A percentile compares a stretch with the other conserved stretches of the same genome.
Evolutionary conservation across 2,888 invertebrate species (phyloP).

Genomic region (Hirtodrosophila cameraria): DNA sequence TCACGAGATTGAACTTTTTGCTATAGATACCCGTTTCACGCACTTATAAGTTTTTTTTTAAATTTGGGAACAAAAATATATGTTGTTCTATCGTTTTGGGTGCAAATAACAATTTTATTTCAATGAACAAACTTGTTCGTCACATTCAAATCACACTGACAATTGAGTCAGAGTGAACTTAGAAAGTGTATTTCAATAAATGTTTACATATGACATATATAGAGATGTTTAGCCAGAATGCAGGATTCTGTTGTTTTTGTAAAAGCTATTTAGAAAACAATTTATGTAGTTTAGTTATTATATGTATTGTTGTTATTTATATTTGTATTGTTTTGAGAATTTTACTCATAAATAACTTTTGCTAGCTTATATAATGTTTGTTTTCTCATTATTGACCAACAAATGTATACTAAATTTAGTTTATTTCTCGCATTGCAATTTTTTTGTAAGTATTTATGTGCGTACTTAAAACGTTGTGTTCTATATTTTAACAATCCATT

Average conservation of each 20-base stretch:
- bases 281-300: slow-evolving; percentile 6
- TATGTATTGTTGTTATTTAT: neutral
- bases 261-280: slow-evolving; percentile 17
- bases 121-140: slow-evolving; percentile 16
- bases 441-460: slow-evolving; percentile 1
- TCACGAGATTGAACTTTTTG: too few species aligned
- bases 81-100: slow-evolving; percentile 32
- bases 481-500: slow-evolving; percentile 25
- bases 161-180: neutral
- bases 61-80: too few species aligned
- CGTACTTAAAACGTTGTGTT: slow-evolving; percentile 36
- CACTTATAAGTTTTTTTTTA: too few species aligned
- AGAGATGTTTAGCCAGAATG: neutral
- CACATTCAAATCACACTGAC: neutral
- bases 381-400: too few species aligned
- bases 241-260: neutral
- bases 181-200: neutral
- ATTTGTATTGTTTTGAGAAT: slow-evolving; percentile 2
- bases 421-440: too few species aligned
- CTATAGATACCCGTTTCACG: too few species aligned
- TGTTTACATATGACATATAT: neutral
- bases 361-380: too few species aligned
- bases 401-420: too few species aligned
- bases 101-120: slow-evolving; percentile 65
- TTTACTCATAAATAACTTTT: neutral